A percentile compares a stretch with the other conserved stretches of the same genome.
These are phyloP conservation scores for Bos indicus DNA, from an alignment of 2,113 vertebrate genomes.

Conservation along the genomic window DNA sequence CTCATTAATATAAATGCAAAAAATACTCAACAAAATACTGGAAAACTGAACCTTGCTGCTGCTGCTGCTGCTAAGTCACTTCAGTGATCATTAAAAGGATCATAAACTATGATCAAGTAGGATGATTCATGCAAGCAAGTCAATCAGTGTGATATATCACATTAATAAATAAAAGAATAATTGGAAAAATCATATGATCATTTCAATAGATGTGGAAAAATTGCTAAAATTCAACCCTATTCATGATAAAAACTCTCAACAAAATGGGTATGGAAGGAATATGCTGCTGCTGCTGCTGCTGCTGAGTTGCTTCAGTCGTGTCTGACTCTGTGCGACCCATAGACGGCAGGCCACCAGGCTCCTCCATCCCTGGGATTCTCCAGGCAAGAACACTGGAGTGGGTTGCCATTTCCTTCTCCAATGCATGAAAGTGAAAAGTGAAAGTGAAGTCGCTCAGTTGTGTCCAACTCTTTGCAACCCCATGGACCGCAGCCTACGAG, in stretches of 20 bases:
- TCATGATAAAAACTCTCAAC: not conserved
- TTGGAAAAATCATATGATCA: not conserved
- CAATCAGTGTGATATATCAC: not conserved
- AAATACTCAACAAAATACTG: not conserved
- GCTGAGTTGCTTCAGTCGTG: too few species aligned
- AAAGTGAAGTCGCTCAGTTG: too few species aligned
- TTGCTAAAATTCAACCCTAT: not conserved
- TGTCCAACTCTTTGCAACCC: too few species aligned
- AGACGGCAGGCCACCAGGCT: too few species aligned
- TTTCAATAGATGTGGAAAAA: not conserved
- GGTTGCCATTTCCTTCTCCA: too few species aligned
- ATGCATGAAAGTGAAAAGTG: too few species aligned
- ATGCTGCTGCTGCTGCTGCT: too few species aligned
- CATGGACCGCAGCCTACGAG: too few species aligned
- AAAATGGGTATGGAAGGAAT: not conserved
- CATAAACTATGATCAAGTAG: not conserved
- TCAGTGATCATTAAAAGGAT: not conserved
- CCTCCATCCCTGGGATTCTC: too few species aligned
- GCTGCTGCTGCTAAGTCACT: too few species aligned
- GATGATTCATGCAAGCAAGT: not conserved
- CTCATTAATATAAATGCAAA: not conserved
- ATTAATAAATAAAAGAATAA: not conserved
- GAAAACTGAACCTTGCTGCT: not conserved
- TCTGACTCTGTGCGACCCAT: too few species aligned
- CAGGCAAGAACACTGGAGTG: too few species aligned